phyloP scores from a whole-genome alignment of 2,797 vertebrate genomes.

The Linurgus olivaceus region DNA sequence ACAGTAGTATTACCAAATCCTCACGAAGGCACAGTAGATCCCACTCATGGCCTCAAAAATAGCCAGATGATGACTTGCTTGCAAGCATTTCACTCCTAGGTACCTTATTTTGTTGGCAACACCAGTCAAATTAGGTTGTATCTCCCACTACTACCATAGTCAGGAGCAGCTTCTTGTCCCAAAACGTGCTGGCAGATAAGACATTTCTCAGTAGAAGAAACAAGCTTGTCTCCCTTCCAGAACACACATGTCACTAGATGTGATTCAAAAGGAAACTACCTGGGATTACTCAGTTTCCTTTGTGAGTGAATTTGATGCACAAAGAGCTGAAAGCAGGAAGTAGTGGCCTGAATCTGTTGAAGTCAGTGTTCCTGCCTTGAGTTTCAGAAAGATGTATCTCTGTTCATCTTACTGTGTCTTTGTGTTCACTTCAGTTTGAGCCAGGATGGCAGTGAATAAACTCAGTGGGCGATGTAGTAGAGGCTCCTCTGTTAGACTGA shows the following conservation, averaged over 20 bases:
- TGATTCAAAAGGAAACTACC: constrained; percentile 46
- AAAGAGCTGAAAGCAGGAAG: background rate
- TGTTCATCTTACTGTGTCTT: background rate
- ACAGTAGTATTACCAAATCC: background rate
- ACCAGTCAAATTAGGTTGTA: background rate
- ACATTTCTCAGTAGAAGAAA: background rate
- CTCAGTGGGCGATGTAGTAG: background rate
- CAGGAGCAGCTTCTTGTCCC: background rate
- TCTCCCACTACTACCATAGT: background rate
- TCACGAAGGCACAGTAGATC: background rate
- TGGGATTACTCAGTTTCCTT: constrained; percentile 54
- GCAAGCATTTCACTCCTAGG: background rate
- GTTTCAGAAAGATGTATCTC: background rate
- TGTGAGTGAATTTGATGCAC: background rate
- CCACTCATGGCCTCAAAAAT: background rate
- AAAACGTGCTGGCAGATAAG: background rate
- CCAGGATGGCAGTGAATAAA: background rate
- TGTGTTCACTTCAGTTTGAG: background rate
- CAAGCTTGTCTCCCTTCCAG: background rate
- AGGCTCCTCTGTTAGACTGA: background rate
- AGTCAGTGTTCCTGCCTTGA: background rate
- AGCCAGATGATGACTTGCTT: background rate
- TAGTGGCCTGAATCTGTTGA: background rate
- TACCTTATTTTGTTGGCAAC: background rate
- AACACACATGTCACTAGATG: background rate